Evolutionary conservation across 2,888 invertebrate species (phyloP).

Genomic region (Limenitis arthemis): DNA sequence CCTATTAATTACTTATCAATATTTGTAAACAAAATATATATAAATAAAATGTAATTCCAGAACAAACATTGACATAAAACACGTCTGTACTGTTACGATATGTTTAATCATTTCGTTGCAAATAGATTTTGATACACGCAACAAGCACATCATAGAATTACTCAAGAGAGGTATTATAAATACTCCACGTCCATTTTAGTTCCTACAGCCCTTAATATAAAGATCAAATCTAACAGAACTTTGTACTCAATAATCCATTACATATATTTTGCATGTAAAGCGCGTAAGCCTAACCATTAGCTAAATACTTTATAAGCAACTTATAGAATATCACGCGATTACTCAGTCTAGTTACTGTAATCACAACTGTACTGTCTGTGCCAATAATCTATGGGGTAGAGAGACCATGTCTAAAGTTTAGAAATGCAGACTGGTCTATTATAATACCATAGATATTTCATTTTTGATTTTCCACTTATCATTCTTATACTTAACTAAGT

Average conservation of each 20-base stretch:
- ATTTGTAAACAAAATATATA: no score
- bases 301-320: constrained; percentile 36
- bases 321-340: constrained; percentile 39
- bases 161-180: not conserved
- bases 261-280: constrained; percentile 23
- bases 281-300: constrained; percentile 29
- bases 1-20: no score
- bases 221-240: constrained; percentile 1
- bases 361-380: constrained; percentile 28
- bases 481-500: no score
- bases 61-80: no score
- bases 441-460: no score
- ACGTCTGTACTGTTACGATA: not conserved
- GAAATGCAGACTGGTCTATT: no score
- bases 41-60: no score
- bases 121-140: constrained; percentile 12
- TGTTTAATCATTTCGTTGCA: constrained; percentile 6
- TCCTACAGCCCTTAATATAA: not conserved
- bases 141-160: constrained; percentile 2
- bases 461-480: no score
- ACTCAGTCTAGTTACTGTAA: constrained; percentile 35
- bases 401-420: no score
- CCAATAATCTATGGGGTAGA: constrained; percentile 21
- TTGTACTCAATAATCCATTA: constrained; percentile 5
- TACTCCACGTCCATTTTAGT: not conserved